These are phyloP conservation scores for Musca domestica DNA, from an alignment of 1,140 invertebrate genomes.

Conservation along the genomic window DNA sequence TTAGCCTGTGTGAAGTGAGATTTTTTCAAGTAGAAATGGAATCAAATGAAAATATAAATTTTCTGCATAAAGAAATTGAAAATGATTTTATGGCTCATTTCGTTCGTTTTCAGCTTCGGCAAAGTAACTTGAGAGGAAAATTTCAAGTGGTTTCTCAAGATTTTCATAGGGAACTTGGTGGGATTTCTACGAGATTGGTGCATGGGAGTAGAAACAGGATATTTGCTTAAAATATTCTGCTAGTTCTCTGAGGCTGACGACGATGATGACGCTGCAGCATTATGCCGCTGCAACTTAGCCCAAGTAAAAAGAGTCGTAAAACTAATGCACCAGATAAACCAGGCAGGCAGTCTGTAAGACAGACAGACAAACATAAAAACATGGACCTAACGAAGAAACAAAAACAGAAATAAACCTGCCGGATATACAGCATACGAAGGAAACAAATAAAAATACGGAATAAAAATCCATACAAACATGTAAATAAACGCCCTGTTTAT, in stretches of 20 bases:
- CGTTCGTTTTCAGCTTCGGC: background rate
- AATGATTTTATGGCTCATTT: slow-evolving; percentile 22
- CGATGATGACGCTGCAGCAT: background rate
- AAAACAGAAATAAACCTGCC: slow-evolving; percentile 17
- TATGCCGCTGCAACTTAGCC: background rate
- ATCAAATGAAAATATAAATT: background rate
- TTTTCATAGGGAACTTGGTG: background rate
- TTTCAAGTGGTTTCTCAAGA: slow-evolving; percentile 11
- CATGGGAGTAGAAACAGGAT: too few relatives aligned
- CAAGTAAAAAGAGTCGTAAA: background rate
- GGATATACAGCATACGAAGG: background rate
- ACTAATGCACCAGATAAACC: too few relatives aligned
- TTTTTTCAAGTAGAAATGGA: background rate
- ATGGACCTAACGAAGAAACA: slow-evolving; percentile 3
- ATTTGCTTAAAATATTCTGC: too few relatives aligned
- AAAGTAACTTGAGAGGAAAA: slow-evolving; percentile 20
- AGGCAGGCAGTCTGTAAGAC: background rate
- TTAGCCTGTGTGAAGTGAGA: background rate
- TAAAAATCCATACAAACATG: too few relatives aligned
- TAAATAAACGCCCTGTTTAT: too few relatives aligned
- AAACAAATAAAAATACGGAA: too few relatives aligned
- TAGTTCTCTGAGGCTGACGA: background rate
- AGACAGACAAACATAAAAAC: background rate
- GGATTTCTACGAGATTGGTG: too few relatives aligned
- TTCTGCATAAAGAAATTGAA: slow-evolving; percentile 18